Percentiles rank a stretch among this genome's conserved stretches.
Evolutionary conservation across 2,797 vertebrate species (phyloP).

Genomic region (Protonibea diacanthus): DNA sequence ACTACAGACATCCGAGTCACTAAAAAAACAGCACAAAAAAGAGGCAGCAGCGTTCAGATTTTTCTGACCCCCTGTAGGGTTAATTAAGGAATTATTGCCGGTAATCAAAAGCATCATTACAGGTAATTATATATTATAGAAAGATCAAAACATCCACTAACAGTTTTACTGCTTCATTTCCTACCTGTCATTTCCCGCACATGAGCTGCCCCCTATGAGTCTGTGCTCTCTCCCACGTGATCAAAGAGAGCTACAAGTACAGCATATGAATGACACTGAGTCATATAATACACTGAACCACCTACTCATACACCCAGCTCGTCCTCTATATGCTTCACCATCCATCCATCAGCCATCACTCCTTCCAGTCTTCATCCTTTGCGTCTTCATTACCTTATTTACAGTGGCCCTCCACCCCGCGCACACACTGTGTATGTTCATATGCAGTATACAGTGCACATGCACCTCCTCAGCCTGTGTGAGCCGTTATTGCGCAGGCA

Average conservation of each 20-base stretch:
- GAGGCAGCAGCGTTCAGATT: background rate
- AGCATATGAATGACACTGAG: constrained; percentile 22
- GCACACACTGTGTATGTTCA: constrained; percentile 16
- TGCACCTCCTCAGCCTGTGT: constrained; percentile 38
- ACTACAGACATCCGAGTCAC: background rate
- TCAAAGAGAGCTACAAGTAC: constrained; percentile 17
- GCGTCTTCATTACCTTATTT: constrained; percentile 12
- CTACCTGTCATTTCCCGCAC: background rate
- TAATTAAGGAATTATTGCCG: constrained; percentile 30
- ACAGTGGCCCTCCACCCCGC: background rate
- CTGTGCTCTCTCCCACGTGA: background rate
- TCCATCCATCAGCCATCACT: constrained; percentile 33
- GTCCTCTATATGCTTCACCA: constrained; percentile 2
- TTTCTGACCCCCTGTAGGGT: constrained; percentile 9
- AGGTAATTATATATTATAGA: constrained; percentile 9
- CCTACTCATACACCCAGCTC: background rate
- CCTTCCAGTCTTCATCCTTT: background rate
- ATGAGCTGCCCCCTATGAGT: background rate
- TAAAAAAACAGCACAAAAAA: background rate
- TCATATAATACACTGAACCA: constrained; percentile 8
- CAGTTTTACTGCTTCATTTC: constrained; percentile 6
- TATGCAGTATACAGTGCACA: constrained; percentile 10
- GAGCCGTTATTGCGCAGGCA: constrained; percentile 62
- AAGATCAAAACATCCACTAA: constrained; percentile 17
- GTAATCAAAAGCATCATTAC: constrained; percentile 23